Evolutionary conservation across 2,113 vertebrate genomes (phyloP).

Genomic region (Lamprologus sp.): DNA sequence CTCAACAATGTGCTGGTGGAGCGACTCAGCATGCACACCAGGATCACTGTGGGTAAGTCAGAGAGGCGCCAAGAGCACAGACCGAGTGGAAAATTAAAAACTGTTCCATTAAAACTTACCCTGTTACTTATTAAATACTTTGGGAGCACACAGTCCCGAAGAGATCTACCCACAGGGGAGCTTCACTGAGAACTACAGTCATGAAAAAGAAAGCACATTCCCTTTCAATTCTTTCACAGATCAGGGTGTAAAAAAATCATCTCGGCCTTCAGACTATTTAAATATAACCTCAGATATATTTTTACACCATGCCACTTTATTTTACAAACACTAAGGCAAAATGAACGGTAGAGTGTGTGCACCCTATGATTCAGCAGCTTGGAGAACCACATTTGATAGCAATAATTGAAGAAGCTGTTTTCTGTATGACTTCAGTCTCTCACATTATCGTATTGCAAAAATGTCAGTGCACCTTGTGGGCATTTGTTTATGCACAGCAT

Average conservation of each 20-base stretch:
- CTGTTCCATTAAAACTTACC: background rate
- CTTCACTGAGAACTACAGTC: background rate
- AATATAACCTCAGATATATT: background rate
- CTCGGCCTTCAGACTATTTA: background rate
- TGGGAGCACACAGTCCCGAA: background rate
- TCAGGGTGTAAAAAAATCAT: background rate
- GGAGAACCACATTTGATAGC: background rate
- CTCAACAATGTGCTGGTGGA: slow-evolving; percentile 94
- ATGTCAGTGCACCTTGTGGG: background rate
- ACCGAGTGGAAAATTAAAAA: background rate
- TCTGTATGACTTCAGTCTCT: background rate
- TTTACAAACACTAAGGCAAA: background rate
- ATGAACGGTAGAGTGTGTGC: background rate
- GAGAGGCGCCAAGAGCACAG: background rate
- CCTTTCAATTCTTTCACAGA: background rate
- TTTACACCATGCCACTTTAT: background rate
- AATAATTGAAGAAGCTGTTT: background rate
- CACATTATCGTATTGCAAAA: background rate
- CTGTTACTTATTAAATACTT: background rate
- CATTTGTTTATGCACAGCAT: background rate
- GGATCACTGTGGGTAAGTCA: slow-evolving; percentile 86
- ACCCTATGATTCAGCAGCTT: background rate
- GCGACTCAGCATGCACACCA: slow-evolving; percentile 87
- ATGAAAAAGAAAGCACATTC: background rate
- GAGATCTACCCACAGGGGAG: background rate